phyloP scores from a whole-genome alignment of 2,797 vertebrate species.

The Typhlichthys subterraneus region DNA sequence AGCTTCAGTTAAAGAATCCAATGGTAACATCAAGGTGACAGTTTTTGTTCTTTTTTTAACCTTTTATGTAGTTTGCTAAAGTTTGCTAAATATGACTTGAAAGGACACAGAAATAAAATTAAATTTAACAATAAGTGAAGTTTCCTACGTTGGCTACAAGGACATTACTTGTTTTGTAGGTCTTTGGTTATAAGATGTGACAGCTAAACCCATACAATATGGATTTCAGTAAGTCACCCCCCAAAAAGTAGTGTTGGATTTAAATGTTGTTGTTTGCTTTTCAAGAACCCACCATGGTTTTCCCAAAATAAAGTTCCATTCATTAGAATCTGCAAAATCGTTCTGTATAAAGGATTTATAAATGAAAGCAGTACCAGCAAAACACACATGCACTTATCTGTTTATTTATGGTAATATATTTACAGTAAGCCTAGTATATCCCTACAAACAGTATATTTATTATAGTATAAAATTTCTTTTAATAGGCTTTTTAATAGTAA shows the following conservation, averaged over 20 bases:
- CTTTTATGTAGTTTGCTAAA: conserved; percentile 9
- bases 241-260: background rate
- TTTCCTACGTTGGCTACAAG: conserved; percentile 28
- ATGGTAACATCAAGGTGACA: conserved; percentile 75
- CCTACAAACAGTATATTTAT: too few species aligned
- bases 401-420: too few species aligned
- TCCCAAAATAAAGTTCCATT: conserved; percentile 17
- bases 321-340: conserved; percentile 14
- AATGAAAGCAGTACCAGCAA: background rate
- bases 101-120: conserved; percentile 50
- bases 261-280: background rate
- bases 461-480: too few species aligned
- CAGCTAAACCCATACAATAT: conserved; percentile 17
- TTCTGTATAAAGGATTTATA: background rate
- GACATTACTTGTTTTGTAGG: background rate
- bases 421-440: too few species aligned
- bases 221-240: conserved; percentile 6
- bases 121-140: conserved; percentile 35
- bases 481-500: too few species aligned
- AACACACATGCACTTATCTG: too few species aligned
- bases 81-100: conserved; percentile 51
- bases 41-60: conserved; percentile 17
- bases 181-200: conserved; percentile 11
- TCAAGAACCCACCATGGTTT: conserved; percentile 5
- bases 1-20: conserved; percentile 68